These are phyloP conservation scores for Okamejei kenojei DNA, from an alignment of 2,797 vertebrate genomes.

Conservation along the genomic window DNA sequence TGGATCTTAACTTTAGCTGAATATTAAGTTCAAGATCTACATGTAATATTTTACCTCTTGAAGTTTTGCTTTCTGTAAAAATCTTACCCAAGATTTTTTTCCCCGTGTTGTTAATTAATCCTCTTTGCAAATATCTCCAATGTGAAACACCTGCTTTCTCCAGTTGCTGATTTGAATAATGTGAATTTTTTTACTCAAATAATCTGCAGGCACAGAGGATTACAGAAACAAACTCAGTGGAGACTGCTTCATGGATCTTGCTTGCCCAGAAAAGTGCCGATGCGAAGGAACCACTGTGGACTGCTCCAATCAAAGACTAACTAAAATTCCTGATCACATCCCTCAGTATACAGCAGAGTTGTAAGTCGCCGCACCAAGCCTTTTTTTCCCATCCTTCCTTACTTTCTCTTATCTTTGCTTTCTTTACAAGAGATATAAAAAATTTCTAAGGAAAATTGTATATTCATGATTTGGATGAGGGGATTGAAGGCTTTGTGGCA, in stretches of 20 bases:
- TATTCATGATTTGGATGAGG: no score
- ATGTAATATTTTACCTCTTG: slow-evolving; percentile 17
- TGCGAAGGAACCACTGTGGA: slow-evolving; percentile 95
- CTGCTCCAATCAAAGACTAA: slow-evolving; percentile 94
- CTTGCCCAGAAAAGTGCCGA: slow-evolving; percentile 93
- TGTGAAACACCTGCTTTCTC: slow-evolving; percentile 39
- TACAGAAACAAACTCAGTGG: slow-evolving; percentile 92
- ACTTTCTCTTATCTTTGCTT: background rate
- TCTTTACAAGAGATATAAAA: no score
- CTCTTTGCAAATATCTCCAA: background rate
- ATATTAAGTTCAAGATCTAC: slow-evolving; percentile 18
- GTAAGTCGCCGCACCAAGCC: slow-evolving; percentile 64
- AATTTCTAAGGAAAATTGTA: no score
- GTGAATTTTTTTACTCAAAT: slow-evolving; percentile 54
- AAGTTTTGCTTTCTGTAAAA: slow-evolving; percentile 24
- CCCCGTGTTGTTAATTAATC: background rate
- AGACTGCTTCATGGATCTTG: slow-evolving; percentile 92
- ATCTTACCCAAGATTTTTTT: background rate
- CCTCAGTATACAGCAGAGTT: slow-evolving; percentile 93
- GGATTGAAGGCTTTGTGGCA: no score
- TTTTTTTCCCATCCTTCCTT: background rate
- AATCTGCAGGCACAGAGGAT: slow-evolving; percentile 84
- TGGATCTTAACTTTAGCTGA: background rate
- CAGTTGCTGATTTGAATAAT: slow-evolving; percentile 46
- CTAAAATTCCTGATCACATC: slow-evolving; percentile 88